A percentile compares a stretch with the other conserved stretches of the same genome.
phyloP scores from a whole-genome alignment of 2,113 vertebrate genomes.

The Stigmatopora nigra region DNA sequence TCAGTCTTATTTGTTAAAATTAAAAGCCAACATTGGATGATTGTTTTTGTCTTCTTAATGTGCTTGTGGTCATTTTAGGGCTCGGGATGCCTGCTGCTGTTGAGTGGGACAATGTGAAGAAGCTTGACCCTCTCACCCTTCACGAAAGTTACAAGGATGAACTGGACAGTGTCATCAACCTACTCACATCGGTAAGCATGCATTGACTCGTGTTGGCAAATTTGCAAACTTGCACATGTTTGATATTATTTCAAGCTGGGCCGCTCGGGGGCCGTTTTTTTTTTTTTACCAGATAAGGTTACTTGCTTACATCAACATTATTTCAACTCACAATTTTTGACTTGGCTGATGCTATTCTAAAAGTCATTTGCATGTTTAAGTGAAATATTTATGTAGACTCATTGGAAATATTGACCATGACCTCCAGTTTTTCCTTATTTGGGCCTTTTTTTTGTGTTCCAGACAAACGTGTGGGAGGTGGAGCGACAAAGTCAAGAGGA shows the following conservation, averaged over 20 bases:
- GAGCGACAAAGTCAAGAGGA: conserved; percentile 72
- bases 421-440: neutral
- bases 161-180: conserved; percentile 69
- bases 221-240: neutral
- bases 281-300: neutral
- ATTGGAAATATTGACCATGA: neutral
- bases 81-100: conserved; percentile 73
- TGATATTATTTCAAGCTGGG: neutral
- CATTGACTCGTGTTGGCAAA: neutral
- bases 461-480: conserved; percentile 78
- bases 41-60: neutral
- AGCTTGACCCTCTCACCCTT: conserved; percentile 75
- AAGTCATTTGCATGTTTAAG: neutral
- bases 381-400: neutral
- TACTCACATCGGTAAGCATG: conserved; percentile 72
- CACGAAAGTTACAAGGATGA: conserved; percentile 30
- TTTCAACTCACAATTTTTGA: neutral
- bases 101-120: conserved; percentile 79
- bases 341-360: neutral
- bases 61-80: neutral
- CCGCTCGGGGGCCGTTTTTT: neutral
- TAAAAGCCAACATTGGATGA: neutral
- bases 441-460: conserved; percentile 16
- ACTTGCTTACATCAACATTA: neutral
- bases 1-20: neutral